Percentiles rank a stretch among this genome's conserved stretches.
These are phyloP conservation scores for Artibeus jamaicensis DNA, from an alignment of 2,797 vertebrate species.

Conservation along the genomic window DNA sequence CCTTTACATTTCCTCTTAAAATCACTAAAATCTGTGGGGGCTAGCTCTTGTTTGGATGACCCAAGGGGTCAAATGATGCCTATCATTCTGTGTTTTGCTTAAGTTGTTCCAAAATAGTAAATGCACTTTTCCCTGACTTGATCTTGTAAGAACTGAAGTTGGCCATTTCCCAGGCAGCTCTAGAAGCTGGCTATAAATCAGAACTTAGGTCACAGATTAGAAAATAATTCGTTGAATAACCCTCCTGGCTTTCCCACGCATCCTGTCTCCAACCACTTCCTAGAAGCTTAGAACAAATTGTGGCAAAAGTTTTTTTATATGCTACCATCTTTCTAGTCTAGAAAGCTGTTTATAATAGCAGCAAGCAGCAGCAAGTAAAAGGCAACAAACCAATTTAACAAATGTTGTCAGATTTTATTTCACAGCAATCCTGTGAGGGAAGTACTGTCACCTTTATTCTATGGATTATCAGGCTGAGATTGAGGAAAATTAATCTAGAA, in stretches of 20 bases:
- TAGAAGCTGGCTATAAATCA: not conserved
- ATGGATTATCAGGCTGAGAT: not conserved
- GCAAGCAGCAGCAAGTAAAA: not conserved
- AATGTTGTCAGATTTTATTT: not conserved
- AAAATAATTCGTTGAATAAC: constrained; percentile 13
- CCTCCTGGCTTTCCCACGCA: not conserved
- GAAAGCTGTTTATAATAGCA: not conserved
- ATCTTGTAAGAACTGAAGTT: not conserved
- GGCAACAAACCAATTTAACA: not conserved
- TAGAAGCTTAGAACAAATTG: not conserved
- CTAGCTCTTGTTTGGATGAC: not conserved
- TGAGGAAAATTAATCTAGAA: not conserved
- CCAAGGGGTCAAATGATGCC: not conserved
- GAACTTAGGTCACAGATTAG: not conserved
- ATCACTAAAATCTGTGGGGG: not conserved
- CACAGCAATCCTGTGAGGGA: not conserved
- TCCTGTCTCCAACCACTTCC: not conserved
- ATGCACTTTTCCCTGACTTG: not conserved
- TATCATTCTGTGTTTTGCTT: not conserved
- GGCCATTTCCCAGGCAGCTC: not conserved
- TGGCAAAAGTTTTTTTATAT: not conserved
- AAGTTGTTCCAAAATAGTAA: not conserved
- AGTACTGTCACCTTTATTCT: not conserved
- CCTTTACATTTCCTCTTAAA: not conserved
- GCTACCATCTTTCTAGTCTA: not conserved